Conservation (phyloP, 1,140 invertebrate species). For the Drosophila trapezifrons region DNA sequence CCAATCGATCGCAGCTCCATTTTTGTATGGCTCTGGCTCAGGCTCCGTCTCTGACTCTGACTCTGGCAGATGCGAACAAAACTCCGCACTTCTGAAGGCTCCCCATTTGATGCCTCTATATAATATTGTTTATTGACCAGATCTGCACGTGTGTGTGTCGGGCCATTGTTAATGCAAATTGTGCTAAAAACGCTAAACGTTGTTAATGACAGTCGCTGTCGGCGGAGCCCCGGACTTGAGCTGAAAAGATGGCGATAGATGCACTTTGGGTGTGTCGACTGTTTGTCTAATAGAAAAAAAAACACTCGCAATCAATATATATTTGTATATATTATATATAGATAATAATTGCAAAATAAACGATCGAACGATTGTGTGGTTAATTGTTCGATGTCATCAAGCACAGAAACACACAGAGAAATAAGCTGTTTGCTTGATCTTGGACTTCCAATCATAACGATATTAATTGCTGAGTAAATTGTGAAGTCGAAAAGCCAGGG, state of each 20-base stretch:
- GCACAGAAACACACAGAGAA: constrained; percentile 18
- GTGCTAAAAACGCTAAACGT: constrained; percentile 69
- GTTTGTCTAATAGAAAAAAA: constrained; percentile 54
- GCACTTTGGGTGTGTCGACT: constrained; percentile 75
- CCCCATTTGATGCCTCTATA: constrained; percentile 59
- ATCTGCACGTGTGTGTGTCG: constrained; percentile 38
- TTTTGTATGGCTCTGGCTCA: constrained; percentile 62
- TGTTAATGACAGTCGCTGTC: constrained; percentile 73
- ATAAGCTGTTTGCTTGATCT: constrained; percentile 11
- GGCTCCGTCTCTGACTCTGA: constrained; percentile 20
- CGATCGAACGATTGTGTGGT: constrained; percentile 26
- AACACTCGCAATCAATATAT: constrained; percentile 38
- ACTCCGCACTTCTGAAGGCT: constrained; percentile 56
- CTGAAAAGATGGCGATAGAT: constrained; percentile 67
- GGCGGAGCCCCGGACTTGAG: constrained; percentile 32
- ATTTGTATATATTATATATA: constrained; percentile 43
- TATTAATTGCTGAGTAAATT: constrained; percentile 2
- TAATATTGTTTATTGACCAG: constrained; percentile 71
- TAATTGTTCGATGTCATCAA: constrained; percentile 47
- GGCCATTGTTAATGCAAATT: constrained; percentile 59
- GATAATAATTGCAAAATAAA: constrained; percentile 67
- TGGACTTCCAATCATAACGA: constrained; percentile 23
- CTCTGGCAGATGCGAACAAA: constrained; percentile 47
- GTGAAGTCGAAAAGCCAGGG: constrained; percentile 7
- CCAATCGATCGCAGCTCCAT: constrained; percentile 72